Percentiles rank a stretch among this genome's conserved stretches.
phyloP scores from a whole-genome alignment of 2,797 vertebrate species.

The Xenopus petersii region DNA sequence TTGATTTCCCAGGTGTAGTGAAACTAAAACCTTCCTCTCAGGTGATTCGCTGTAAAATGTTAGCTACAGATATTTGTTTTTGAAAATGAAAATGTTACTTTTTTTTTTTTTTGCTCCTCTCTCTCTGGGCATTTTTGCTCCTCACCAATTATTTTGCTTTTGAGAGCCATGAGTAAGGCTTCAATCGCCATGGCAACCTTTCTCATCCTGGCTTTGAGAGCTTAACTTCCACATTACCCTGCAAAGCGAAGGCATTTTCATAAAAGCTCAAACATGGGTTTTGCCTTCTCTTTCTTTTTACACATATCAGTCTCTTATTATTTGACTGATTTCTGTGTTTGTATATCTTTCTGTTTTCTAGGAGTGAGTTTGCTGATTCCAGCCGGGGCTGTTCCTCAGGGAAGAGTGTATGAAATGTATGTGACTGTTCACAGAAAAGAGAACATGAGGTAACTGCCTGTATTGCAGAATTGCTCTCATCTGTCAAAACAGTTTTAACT shows the following conservation, averaged over 20 bases:
- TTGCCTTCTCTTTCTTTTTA: conserved; percentile 15
- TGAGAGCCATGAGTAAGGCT: conserved; percentile 40
- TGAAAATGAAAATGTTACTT: not conserved
- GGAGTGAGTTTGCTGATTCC: conserved; percentile 95
- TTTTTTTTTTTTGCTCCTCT: conserved; percentile 7
- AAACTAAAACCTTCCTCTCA: too few species aligned
- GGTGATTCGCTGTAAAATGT: not conserved
- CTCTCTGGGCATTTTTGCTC: conserved; percentile 28
- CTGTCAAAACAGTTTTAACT: conserved; percentile 3
- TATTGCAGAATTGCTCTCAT: conserved; percentile 41
- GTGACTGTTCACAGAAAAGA: conserved; percentile 98
- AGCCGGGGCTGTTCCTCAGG: conserved; percentile 92
- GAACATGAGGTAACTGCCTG: conserved; percentile 83
- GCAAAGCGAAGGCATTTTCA: conserved; percentile 37
- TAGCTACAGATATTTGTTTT: conserved; percentile 7
- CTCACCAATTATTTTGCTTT: conserved; percentile 43
- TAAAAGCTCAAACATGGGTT: conserved; percentile 28
- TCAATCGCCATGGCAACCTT: conserved; percentile 42
- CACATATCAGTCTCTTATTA: conserved; percentile 35
- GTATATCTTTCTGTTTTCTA: conserved; percentile 61
- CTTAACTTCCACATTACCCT: conserved; percentile 36
- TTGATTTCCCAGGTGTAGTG: too few species aligned
- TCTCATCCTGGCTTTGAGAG: conserved; percentile 32
- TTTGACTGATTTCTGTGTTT: conserved; percentile 44
- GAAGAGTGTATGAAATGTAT: conserved; percentile 97